Evolutionary conservation across 2,888 invertebrate species (phyloP), one percentile per base, ranked within the genome.

Genomic region (Pimpla rufipes): DNA sequence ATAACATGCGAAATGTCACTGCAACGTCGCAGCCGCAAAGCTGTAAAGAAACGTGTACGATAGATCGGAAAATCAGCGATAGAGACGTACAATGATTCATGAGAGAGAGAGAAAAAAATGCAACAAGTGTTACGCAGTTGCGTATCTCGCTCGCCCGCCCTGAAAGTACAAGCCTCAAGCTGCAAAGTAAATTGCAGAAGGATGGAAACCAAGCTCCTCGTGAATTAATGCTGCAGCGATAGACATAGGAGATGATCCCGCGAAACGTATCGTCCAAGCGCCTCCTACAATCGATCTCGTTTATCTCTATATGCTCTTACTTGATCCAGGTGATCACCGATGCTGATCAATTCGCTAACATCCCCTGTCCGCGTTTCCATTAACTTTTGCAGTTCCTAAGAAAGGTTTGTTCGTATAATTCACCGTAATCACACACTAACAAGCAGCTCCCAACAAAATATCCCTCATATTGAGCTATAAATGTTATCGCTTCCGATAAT

Each of bases 311-410:
- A 13, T 73, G 85, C 79, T 95, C 97, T 97, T 97, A 97, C 97
- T 96, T 97, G 97, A 94, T 97, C 96, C 94, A 97, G 95, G 91
- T 96, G 96, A 94, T 97, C 97, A 92, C 96, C 96, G 94, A 97
- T 95, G 92, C 94, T 94, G 93, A 96, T 95, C 93, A 96, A 95
- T 93, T 96, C 96, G 94, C 95, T 95, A 93, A 97, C 94, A 93
- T 96, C 96, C 94, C 95, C 95, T 93, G 95, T 95, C 92, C 95
- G 95, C 92, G 95, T 95, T 94, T 96, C 96, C 94, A 96, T 95
- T 93, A 95, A 94, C 95, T 96, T 96, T 95, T 95, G 94, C 93
- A 97, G 95, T 93, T 96, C 97, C 97, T 97, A 95, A 93, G 94
- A 94, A 92, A 93, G 83, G 10, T 59, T 67, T 66, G 50, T 74